phyloP scores from a whole-genome alignment of 1,140 invertebrate genomes.

The Luehdorfia chinensis region DNA sequence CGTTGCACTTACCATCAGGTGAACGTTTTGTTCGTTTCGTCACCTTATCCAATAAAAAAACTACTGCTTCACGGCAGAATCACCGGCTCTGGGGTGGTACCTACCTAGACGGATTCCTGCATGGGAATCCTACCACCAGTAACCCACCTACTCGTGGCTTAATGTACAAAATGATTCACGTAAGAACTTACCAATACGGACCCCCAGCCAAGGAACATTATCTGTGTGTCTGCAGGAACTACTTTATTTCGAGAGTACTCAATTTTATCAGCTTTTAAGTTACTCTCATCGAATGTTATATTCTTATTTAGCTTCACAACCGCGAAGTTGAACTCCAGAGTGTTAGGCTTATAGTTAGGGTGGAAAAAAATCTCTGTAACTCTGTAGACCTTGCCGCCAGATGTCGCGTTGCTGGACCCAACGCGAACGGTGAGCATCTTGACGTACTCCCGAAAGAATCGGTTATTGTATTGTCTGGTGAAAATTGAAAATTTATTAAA shows the following conservation, averaged over 20 bases:
- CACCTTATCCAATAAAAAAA: too few relatives aligned
- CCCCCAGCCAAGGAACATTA: constrained; percentile 64
- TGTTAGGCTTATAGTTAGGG: constrained; percentile 61
- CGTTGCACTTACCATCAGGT: too few relatives aligned
- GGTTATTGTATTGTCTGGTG: constrained; percentile 59
- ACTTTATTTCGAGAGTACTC: constrained; percentile 32
- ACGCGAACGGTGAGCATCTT: constrained; percentile 56
- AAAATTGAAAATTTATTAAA: background rate
- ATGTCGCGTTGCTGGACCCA: constrained; percentile 52
- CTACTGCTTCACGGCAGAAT: too few relatives aligned
- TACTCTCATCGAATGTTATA: constrained; percentile 31
- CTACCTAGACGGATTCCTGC: too few relatives aligned
- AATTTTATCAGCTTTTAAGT: constrained; percentile 28
- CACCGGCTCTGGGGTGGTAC: too few relatives aligned
- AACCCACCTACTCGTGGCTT: too few relatives aligned
- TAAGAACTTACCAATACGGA: constrained; percentile 59
- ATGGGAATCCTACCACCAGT: too few relatives aligned
- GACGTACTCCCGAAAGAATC: constrained; percentile 64
- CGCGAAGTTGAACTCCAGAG: constrained; percentile 59
- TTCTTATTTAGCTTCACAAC: constrained; percentile 52
- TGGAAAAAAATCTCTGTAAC: constrained; percentile 62
- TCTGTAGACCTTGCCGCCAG: constrained; percentile 47
- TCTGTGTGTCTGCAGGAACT: constrained; percentile 40
- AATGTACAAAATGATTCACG: too few relatives aligned
- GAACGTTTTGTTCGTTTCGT: too few relatives aligned